phyloP scores from a whole-genome alignment of 2,113 vertebrate genomes.

The Chinchilla lanigera region DNA sequence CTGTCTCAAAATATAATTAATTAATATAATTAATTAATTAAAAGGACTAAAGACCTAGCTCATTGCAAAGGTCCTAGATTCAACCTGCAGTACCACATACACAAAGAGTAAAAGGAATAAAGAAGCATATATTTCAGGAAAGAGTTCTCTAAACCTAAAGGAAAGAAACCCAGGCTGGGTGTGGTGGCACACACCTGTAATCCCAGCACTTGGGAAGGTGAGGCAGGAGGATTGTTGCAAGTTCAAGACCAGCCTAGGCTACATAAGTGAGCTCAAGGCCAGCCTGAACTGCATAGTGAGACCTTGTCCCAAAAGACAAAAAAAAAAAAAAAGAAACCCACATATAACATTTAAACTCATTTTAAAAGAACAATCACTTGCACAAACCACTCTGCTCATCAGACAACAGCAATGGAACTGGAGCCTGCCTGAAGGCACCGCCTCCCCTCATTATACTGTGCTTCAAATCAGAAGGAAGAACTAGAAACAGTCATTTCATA shows the following conservation, averaged over 20 bases:
- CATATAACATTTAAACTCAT: not conserved
- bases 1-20: not conserved
- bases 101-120: not conserved
- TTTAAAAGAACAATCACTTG: not conserved
- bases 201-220: no score
- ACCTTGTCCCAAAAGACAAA: no score
- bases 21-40: not conserved
- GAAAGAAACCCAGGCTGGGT: not conserved
- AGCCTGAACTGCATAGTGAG: no score
- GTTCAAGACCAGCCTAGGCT: no score
- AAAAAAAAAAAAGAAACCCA: conserved; percentile 9
- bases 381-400: not conserved
- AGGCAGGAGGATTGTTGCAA: no score
- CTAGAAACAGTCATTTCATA: not conserved
- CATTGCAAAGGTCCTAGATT: not conserved
- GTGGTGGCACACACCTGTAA: no score
- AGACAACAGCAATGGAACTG: not conserved
- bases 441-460: not conserved
- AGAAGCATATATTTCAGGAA: not conserved
- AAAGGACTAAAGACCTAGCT: not conserved
- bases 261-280: no score
- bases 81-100: not conserved
- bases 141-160: not conserved
- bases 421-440: not conserved
- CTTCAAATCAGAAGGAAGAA: not conserved